These are phyloP conservation scores for Nibea coibor DNA, from an alignment of 2,113 vertebrate species.

Conservation along the genomic window DNA sequence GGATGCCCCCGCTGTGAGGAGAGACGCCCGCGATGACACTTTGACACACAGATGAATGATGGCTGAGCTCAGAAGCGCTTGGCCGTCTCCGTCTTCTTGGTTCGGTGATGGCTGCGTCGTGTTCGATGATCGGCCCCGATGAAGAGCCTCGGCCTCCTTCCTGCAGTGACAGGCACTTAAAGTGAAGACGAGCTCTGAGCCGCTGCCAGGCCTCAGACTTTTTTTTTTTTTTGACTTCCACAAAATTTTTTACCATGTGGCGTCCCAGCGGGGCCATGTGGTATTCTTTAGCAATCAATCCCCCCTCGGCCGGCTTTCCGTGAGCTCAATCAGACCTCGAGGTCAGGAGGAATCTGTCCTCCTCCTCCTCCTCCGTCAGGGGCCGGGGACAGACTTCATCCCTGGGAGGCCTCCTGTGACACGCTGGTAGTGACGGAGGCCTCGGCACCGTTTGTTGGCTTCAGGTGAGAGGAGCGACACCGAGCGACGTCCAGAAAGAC, in stretches of 20 bases:
- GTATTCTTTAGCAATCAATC: slow-evolving; percentile 78
- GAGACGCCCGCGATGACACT: neutral
- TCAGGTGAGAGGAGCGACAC: slow-evolving; percentile 18
- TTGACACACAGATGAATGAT: slow-evolving; percentile 25
- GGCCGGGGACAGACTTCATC: slow-evolving; percentile 7
- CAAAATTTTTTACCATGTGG: slow-evolving; percentile 65
- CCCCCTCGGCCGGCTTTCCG: slow-evolving; percentile 4
- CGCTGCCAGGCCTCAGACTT: slow-evolving; percentile 61
- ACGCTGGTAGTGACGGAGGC: slow-evolving; percentile 7
- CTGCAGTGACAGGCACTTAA: too few species aligned
- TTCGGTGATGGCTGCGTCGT: neutral
- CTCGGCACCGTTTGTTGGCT: slow-evolving; percentile 7
- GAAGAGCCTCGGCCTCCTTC: neutral
- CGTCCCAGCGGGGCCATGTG: slow-evolving; percentile 77
- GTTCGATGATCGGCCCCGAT: neutral
- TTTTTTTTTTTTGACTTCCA: neutral
- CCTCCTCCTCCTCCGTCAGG: neutral
- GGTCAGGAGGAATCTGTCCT: slow-evolving; percentile 50
- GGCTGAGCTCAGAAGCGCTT: neutral
- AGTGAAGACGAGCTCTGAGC: slow-evolving; percentile 72
- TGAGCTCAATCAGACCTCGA: slow-evolving; percentile 52
- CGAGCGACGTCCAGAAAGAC: too few species aligned
- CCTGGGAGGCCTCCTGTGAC: slow-evolving; percentile 19
- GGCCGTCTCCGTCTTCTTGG: too few species aligned
- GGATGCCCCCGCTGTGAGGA: slow-evolving; percentile 28